These are phyloP conservation scores for Tenrec ecaudatus DNA, from an alignment of 2,113 vertebrate species.

Conservation along the genomic window DNA sequence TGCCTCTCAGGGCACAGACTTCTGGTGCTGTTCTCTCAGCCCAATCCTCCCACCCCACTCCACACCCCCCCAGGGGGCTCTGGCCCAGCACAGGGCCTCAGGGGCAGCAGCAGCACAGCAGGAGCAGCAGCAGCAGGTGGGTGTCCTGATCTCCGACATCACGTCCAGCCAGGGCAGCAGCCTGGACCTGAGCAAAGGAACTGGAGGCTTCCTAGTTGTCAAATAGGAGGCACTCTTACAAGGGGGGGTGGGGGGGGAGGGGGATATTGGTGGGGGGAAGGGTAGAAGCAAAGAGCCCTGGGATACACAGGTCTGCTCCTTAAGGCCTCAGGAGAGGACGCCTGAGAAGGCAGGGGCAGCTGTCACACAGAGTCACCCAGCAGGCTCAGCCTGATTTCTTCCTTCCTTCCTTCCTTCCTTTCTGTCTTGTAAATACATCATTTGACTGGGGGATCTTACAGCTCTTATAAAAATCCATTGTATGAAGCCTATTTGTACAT, in stretches of 20 bases:
- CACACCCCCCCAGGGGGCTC: background rate
- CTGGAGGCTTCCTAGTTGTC: background rate
- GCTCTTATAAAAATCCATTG: too few relatives aligned
- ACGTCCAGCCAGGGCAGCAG: background rate
- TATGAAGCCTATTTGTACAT: too few relatives aligned
- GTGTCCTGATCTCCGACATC: background rate
- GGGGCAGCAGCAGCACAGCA: background rate
- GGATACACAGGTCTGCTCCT: background rate
- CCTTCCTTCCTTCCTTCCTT: too few relatives aligned
- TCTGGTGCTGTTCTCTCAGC: background rate
- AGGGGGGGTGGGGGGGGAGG: background rate
- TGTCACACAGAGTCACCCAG: too few relatives aligned
- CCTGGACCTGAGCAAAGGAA: too few relatives aligned
- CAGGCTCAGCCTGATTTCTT: too few relatives aligned
- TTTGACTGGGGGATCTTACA: too few relatives aligned
- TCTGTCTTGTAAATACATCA: too few relatives aligned
- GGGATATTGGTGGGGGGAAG: too few relatives aligned
- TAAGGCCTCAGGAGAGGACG: too few relatives aligned
- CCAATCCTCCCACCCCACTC: background rate
- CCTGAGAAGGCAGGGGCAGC: too few relatives aligned
- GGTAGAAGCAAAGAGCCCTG: background rate
- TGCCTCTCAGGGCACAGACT: background rate
- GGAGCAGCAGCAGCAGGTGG: background rate
- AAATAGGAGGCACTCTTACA: background rate
- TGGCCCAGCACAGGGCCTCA: rapidly evolving